Conservation (phyloP, 2,113 vertebrate species). For the Poicephalus gulielmi region DNA sequence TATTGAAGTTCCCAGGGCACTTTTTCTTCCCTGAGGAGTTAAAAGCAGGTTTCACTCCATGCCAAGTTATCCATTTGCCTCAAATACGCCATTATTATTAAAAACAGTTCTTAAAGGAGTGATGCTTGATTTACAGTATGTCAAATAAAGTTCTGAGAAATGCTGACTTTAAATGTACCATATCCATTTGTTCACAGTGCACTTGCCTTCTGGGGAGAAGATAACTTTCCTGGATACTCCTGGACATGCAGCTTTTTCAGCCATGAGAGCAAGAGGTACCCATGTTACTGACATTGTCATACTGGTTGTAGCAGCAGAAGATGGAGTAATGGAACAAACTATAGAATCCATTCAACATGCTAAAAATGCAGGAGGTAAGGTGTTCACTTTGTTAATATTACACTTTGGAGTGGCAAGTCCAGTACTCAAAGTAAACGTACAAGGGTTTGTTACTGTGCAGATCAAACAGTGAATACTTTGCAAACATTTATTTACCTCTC, state of each 20-base stretch:
- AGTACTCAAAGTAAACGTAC: not conserved
- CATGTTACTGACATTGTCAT: constrained; percentile 90
- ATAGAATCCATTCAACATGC: constrained; percentile 92
- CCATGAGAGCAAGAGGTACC: constrained; percentile 91
- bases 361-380: constrained; percentile 82
- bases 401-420: not conserved
- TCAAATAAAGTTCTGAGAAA: not conserved
- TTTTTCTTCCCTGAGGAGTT: not conserved
- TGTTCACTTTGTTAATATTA: not conserved
- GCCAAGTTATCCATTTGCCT: not conserved
- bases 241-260: constrained; percentile 94
- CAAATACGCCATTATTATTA: not conserved
- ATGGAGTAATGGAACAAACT: constrained; percentile 97
- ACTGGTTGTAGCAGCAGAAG: constrained; percentile 94
- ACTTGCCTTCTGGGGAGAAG: constrained; percentile 89
- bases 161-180: not conserved
- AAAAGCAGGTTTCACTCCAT: not conserved
- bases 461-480: not conserved
- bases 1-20: not conserved
- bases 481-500: not conserved
- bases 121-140: not conserved
- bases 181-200: constrained; percentile 76
- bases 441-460: not conserved
- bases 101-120: not conserved
- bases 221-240: constrained; percentile 98